These are phyloP conservation scores for Bombyx mandarina DNA, from an alignment of 1,140 invertebrate genomes.

Conservation along the genomic window DNA sequence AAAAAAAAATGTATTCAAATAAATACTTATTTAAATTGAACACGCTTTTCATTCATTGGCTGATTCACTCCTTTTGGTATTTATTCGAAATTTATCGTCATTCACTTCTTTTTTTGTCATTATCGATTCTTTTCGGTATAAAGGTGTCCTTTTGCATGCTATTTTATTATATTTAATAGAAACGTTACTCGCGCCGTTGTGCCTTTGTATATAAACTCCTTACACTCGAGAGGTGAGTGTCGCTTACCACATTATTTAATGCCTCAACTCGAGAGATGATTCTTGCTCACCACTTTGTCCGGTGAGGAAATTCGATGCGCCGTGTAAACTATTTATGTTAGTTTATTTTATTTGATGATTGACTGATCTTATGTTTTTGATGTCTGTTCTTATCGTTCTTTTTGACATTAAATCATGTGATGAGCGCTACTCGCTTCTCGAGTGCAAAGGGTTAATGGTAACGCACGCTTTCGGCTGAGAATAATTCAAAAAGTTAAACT, in stretches of 20 bases:
- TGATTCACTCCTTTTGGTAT: conserved; percentile 26
- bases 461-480: too few relatives aligned
- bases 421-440: too few relatives aligned
- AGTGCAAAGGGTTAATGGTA: too few relatives aligned
- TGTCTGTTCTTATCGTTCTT: too few relatives aligned
- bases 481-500: too few relatives aligned
- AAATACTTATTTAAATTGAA: conserved; percentile 24
- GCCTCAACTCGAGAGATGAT: background rate
- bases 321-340: background rate
- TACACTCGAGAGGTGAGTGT: background rate
- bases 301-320: too few relatives aligned
- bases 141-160: conserved; percentile 60
- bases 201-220: background rate
- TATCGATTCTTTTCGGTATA: conserved; percentile 11
- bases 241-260: background rate
- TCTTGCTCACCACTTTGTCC: background rate
- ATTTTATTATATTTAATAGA: conserved; percentile 18
- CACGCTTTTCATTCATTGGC: conserved; percentile 67
- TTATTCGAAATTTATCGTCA: conserved; percentile 45
- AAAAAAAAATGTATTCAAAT: conserved; percentile 3
- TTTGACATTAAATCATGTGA: background rate
- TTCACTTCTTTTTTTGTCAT: conserved; percentile 58
- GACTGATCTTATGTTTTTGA: background rate
- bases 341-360: background rate
- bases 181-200: too few relatives aligned